A percentile compares a stretch with the other conserved stretches of the same genome.
phyloP scores from a whole-genome alignment of 1,140 invertebrate genomes.

The Papilio glaucus region DNA sequence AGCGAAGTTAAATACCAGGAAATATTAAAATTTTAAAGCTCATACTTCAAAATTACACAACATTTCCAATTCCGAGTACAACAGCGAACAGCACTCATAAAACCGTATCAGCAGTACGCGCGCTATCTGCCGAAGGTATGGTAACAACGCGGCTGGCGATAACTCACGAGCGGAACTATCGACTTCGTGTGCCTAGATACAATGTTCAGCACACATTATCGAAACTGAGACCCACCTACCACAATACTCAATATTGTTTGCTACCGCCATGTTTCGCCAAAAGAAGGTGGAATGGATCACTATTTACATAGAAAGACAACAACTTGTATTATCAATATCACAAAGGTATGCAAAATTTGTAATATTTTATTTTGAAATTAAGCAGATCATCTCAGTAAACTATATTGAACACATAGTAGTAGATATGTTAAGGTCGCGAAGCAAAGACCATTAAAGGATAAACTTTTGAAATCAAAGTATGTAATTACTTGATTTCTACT shows the following conservation, averaged over 20 bases:
- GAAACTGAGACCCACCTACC: background rate
- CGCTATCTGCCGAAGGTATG: constrained; percentile 13
- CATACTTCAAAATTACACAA: background rate
- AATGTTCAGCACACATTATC: background rate
- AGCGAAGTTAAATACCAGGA: background rate
- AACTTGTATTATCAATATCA: too few relatives aligned
- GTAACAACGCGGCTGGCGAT: constrained; percentile 28
- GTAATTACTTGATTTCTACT: too few relatives aligned
- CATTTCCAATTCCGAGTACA: constrained; percentile 18
- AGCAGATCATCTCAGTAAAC: too few relatives aligned
- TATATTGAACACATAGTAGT: too few relatives aligned
- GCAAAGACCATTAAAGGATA: too few relatives aligned
- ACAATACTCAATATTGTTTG: background rate
- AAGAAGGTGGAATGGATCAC: too few relatives aligned
- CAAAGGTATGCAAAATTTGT: too few relatives aligned
- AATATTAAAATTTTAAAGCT: constrained; percentile 6
- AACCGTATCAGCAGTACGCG: constrained; percentile 17
- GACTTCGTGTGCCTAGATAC: constrained; percentile 29
- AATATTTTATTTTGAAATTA: too few relatives aligned
- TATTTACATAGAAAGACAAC: too few relatives aligned
- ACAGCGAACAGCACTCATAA: constrained; percentile 1
- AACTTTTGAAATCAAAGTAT: too few relatives aligned
- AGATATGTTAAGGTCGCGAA: too few relatives aligned
- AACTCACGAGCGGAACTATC: constrained; percentile 38
- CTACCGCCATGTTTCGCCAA: background rate